Conservation (phyloP, 2,113 vertebrate species). For the Crotalus helleri region DNA sequence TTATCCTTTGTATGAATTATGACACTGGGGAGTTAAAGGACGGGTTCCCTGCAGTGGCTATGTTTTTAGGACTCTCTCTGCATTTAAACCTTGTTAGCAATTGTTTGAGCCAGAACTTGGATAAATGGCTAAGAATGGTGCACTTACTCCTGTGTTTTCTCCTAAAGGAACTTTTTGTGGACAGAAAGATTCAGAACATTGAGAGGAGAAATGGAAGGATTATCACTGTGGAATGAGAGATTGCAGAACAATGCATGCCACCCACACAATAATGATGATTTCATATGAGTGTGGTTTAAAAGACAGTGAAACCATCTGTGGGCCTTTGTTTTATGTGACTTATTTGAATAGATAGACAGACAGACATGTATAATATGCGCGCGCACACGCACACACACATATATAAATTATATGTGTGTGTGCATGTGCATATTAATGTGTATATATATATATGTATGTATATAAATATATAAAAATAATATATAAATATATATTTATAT, state of each 20-base stretch:
- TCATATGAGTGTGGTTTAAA: background rate
- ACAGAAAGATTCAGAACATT: background rate
- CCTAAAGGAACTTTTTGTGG: background rate
- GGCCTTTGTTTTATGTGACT: background rate
- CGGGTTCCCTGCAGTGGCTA: background rate
- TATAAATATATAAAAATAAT: too few species aligned
- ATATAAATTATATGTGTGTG: background rate
- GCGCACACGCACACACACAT: background rate
- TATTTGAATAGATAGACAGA: background rate
- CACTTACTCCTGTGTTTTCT: background rate
- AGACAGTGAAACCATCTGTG: background rate
- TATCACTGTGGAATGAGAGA: background rate
- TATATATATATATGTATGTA: too few species aligned
- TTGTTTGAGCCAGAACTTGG: background rate
- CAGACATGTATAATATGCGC: background rate
- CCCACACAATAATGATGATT: background rate
- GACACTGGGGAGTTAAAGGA: background rate
- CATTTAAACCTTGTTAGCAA: background rate
- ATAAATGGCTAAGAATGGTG: background rate
- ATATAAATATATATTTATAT: background rate
- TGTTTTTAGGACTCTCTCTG: background rate
- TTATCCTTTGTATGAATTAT: background rate
- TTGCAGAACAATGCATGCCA: background rate
- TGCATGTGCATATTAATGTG: too few species aligned
- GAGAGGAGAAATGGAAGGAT: background rate